phyloP scores from a whole-genome alignment of 2,113 vertebrate species.

The Odocoileus hemionus region DNA sequence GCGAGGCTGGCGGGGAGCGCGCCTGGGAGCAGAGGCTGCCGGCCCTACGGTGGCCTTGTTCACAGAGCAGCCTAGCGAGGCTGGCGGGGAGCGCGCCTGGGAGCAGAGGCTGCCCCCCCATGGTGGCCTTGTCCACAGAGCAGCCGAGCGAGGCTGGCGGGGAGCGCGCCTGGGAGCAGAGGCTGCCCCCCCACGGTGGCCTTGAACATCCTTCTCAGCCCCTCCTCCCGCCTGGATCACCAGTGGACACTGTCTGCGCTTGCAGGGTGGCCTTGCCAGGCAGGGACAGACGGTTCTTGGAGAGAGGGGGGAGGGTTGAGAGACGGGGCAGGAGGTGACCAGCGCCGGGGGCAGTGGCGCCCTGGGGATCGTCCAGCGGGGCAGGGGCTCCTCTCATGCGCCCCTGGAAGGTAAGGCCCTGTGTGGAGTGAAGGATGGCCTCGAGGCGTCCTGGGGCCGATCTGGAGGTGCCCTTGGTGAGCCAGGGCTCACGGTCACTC shows the following conservation, averaged over 20 bases:
- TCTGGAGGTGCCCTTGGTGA: background rate
- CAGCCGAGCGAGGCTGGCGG: rapidly evolving
- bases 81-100: no score
- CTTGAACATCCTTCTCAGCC: background rate
- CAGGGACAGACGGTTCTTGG: background rate
- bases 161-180: rapidly evolving
- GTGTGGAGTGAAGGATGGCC: rapidly evolving
- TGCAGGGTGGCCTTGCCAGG: background rate
- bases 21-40: background rate
- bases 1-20: rapidly evolving
- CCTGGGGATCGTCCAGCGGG: background rate
- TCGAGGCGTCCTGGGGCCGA: background rate
- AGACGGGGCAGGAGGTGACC: no score
- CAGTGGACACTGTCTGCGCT: background rate
- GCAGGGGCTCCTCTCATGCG: background rate
- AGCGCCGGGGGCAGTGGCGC: rapidly evolving
- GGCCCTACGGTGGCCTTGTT: background rate
- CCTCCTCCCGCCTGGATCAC: conserved; percentile 61
- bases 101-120: no score
- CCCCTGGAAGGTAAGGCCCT: background rate
- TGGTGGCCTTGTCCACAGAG: background rate
- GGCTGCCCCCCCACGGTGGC: background rate
- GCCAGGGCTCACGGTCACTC: background rate
- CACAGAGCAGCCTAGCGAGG: no score
- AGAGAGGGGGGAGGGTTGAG: background rate